Base-by-base conservation (phyloP, 2,888 invertebrate genomes). In the Microdon myrmicae region DNA sequence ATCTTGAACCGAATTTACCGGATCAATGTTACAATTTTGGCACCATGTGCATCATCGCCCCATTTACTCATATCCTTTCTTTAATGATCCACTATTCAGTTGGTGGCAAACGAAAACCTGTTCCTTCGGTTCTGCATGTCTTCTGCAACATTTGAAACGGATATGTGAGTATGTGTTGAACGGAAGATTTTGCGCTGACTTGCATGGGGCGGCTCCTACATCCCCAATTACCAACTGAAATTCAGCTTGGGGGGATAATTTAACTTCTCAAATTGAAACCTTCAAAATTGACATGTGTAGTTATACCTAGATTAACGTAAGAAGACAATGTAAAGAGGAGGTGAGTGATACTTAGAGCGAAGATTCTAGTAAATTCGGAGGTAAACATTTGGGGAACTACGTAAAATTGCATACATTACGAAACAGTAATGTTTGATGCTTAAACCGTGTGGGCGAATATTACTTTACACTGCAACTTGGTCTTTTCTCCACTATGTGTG, bases 181-280 rank as follows among this genome's bases (percentile, higher is more conserved):
- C n/a, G n/a, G n/a, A n/a, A n/a, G n/a, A n/a, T n/a, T n/a, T n/a
- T n/a, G n/a, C n/a, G n/a, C n/a, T n/a, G n/a, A n/a, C n/a, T n/a
- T n/a, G n/a, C n/a, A n/a, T n/a, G n/a, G n/a, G n/a, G n/a, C n/a
- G 43, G 34, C 26, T 51, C 20, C 41, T 22, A 31, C 23, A 51
- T 53, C 44, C 16, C 32, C 58, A 66, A 66, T 66, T 66, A 66
- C 58, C 48, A 66, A 66, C 43, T 59, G 53, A 53, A 66, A 53
- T 43, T 48, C 64, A 48, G 43, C 58, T 45, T 53, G 53, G 53
- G 31, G 43, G 51, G 25, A 66, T 58, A 66, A 66, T 59, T 66
- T 59, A 66, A 66, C 58, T 59, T 43, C 44, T 59, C 53, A 59
- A 59, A 38, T 47, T 66, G 64, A 59, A 66, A 53, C 58, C 58